phyloP scores from a whole-genome alignment of 2,797 vertebrate species.

The Acomys russatus region DNA sequence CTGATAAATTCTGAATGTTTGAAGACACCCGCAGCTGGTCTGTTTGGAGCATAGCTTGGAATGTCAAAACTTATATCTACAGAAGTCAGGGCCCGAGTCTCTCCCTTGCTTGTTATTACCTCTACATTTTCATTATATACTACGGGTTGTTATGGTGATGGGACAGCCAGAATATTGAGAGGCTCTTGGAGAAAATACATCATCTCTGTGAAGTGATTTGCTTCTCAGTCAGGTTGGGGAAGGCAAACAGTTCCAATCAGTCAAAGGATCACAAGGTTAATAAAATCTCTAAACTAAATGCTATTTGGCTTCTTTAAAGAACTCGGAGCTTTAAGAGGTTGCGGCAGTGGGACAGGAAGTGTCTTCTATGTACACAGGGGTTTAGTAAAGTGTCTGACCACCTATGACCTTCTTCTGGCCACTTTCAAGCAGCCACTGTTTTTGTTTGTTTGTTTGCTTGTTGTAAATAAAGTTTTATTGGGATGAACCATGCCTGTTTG shows the following conservation, averaged over 20 bases:
- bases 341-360: too few relatives aligned
- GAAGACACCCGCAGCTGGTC: background rate
- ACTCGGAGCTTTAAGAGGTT: background rate
- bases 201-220: constrained; percentile 60
- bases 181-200: constrained; percentile 53
- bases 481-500: background rate
- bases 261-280: constrained; percentile 22
- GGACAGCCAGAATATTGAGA: constrained; percentile 61
- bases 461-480: constrained; percentile 43
- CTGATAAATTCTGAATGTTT: constrained; percentile 40
- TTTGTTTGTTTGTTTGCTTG: background rate
- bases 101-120: constrained; percentile 43
- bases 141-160: constrained; percentile 72
- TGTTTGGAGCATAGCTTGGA: constrained; percentile 56
- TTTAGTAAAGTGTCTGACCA: background rate
- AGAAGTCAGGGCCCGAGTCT: constrained; percentile 43
- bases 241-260: constrained; percentile 1
- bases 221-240: constrained; percentile 57
- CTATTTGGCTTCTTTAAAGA: background rate
- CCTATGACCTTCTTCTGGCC: background rate
- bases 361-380: background rate
- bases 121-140: constrained; percentile 65
- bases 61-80: constrained; percentile 62
- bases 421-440: background rate
- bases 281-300: constrained; percentile 53